Percentiles rank a stretch among this genome's conserved stretches.
phyloP scores from a whole-genome alignment of 2,888 invertebrate genomes.

The Drosophila monieri region DNA sequence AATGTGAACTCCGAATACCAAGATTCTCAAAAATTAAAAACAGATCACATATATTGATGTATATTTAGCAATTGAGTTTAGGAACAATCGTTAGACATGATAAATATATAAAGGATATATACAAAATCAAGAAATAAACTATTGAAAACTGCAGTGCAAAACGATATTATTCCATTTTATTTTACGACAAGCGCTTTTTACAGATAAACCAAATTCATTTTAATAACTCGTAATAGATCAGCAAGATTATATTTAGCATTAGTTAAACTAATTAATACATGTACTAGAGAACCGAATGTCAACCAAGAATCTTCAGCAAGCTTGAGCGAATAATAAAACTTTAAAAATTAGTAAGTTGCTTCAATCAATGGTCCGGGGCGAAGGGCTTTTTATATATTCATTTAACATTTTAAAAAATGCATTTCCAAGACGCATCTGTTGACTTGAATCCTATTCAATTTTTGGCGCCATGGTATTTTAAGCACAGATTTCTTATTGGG shows the following conservation, averaged over 20 bases:
- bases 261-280: conserved; percentile 67
- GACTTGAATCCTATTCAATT: background rate
- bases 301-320: conserved; percentile 63
- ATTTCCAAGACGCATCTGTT: too few species aligned
- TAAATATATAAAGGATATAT: conserved; percentile 42
- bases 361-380: background rate
- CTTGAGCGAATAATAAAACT: conserved; percentile 71
- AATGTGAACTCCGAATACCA: conserved; percentile 37
- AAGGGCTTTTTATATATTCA: too few species aligned
- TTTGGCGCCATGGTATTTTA: background rate
- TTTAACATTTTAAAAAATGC: too few species aligned
- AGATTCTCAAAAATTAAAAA: conserved; percentile 26
- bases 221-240: conserved; percentile 51
- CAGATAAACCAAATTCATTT: conserved; percentile 55
- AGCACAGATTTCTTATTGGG: background rate
- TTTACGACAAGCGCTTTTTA: conserved; percentile 73
- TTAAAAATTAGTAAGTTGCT: conserved; percentile 28
- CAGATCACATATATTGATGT: conserved; percentile 40
- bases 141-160: conserved; percentile 70
- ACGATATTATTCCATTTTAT: conserved; percentile 67
- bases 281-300: conserved; percentile 69
- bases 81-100: conserved; percentile 30
- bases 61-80: conserved; percentile 58
- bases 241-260: conserved; percentile 74
- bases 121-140: conserved; percentile 52